Base-by-base conservation (phyloP, 1,140 invertebrate species). In the Caenorhabditis brenneri region DNA sequence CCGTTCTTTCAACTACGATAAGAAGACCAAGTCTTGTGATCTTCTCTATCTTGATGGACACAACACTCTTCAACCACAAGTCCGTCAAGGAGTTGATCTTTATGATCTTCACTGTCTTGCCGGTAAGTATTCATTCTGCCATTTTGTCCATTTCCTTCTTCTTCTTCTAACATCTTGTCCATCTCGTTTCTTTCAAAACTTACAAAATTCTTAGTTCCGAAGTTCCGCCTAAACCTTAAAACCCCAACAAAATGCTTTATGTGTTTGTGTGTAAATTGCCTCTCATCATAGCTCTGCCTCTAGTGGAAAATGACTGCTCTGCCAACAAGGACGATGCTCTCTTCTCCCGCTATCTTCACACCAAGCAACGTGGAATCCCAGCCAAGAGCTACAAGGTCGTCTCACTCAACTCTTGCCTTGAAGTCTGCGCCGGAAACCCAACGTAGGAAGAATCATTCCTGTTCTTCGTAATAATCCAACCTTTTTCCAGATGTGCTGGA, bases 1-100 rank as follows among this genome's bases (percentile, higher is more conserved):
- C 69, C 89, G 89, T 46, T 88, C 89, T 3, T 90, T 90, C 86
- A 90, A 90, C 80, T 90, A 79, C 78, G 89, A 90, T 48, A 91
- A 91, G 83, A 53, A 79, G n/a, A 79, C 86, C 39, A 81, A 82
- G 31, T 74, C 84, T 24, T 90, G 89, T 79, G 90, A 91, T 84
- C 79, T 90, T 58, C 80, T 90, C 15, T 90, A 91, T 80, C 82
- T 91, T 29, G 89, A 90, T 81, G 89, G 88, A 42, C 84, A 87
- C 39, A 89, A 85, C 2, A 90, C 89, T 78, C 49, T 90, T n/a
- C 69, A 89, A 69, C 89, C 89, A 15, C 84, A 88, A 48, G 89
- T 88, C 5, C 89, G 90, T 69, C 81, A 49, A 33, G 89, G 88
- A 81, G 74, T 87, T 42, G 89, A 90, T 83, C 84, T 90, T 0